These are phyloP conservation scores for Spodoptera littoralis DNA, from an alignment of 2,888 invertebrate species.

Conservation along the genomic window DNA sequence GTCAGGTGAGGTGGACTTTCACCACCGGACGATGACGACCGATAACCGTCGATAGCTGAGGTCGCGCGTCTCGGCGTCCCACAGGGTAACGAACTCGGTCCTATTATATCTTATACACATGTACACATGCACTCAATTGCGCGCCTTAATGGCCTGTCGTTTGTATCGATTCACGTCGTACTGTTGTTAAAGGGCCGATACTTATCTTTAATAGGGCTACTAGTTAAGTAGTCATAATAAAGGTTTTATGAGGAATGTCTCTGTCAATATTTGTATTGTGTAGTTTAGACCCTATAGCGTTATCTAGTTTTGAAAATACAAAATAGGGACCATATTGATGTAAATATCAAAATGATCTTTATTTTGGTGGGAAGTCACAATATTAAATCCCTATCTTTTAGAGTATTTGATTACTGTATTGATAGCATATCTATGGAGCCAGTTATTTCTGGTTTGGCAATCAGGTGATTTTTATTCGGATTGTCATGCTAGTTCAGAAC, in stretches of 20 bases:
- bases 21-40: constrained; percentile 65
- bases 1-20: constrained; percentile 71
- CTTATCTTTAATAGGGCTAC: constrained; percentile 55
- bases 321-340: too few relatives aligned
- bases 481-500: constrained; percentile 8
- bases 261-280: constrained; percentile 27
- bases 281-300: constrained; percentile 4
- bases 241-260: constrained; percentile 32
- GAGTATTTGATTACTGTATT: background rate
- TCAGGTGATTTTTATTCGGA: constrained; percentile 25
- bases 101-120: constrained; percentile 61
- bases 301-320: constrained; percentile 8
- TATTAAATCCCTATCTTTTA: background rate
- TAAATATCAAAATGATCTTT: too few relatives aligned
- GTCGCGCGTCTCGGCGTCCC: constrained; percentile 67
- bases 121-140: constrained; percentile 62
- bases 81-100: constrained; percentile 76
- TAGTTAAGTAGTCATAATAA: constrained; percentile 49
- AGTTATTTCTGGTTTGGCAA: constrained; percentile 8
- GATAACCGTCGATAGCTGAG: constrained; percentile 74
- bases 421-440: constrained; percentile 23
- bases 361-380: too few relatives aligned
- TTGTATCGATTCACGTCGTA: constrained; percentile 61
- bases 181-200: constrained; percentile 56
- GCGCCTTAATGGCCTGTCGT: constrained; percentile 63